Percentiles rank a stretch among this genome's conserved stretches.
These are phyloP conservation scores for Steatocranus sp. DNA, from an alignment of 2,797 vertebrate genomes.

Conservation along the genomic window DNA sequence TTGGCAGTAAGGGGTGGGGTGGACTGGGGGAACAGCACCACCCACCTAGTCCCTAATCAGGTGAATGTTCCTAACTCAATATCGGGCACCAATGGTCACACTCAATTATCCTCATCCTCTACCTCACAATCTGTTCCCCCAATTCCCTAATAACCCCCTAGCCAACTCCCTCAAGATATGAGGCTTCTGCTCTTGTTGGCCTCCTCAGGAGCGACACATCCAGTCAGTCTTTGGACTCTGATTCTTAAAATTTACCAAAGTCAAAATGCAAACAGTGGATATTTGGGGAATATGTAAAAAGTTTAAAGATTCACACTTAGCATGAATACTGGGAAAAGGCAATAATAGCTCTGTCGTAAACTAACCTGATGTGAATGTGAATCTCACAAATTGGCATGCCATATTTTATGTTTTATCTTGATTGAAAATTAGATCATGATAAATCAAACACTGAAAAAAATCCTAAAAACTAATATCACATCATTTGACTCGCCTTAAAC, in stretches of 20 bases:
- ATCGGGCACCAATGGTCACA: slow-evolving; percentile 37
- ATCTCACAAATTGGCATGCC: neutral
- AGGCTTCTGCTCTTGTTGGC: neutral
- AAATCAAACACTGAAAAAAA: neutral
- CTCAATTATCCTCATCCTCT: slow-evolving; percentile 53
- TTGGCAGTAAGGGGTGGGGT: slow-evolving; percentile 5
- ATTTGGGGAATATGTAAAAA: neutral
- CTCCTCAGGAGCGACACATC: neutral
- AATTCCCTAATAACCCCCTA: neutral
- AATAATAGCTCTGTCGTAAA: rapidly evolving
- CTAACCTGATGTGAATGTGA: neutral
- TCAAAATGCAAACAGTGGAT: neutral
- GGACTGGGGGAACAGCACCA: neutral
- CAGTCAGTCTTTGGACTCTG: neutral
- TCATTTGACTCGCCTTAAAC: neutral
- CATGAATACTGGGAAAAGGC: neutral
- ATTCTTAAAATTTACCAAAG: neutral
- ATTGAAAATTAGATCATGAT: neutral
- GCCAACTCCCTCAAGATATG: slow-evolving; percentile 1
- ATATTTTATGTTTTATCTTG: rapidly evolving
- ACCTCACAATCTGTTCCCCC: slow-evolving; percentile 15
- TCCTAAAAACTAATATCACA: neutral
- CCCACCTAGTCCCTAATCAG: slow-evolving; percentile 48
- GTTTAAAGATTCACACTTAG: neutral
- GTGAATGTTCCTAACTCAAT: slow-evolving; percentile 45